Evolutionary conservation across 2,797 vertebrate species (phyloP).

Genomic region (Zalophus californianus): DNA sequence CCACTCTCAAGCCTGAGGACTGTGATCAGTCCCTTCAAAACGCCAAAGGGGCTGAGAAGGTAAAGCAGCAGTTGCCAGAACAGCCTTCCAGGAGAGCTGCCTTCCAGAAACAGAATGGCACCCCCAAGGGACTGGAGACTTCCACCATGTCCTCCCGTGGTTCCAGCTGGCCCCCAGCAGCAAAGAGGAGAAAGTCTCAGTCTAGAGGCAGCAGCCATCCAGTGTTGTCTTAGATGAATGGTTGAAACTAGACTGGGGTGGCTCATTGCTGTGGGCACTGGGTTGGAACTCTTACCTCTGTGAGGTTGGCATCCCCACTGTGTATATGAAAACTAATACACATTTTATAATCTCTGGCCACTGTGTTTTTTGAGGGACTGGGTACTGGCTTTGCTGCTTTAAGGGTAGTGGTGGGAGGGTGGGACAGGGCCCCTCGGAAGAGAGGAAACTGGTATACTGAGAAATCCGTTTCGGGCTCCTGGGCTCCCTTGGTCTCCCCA

Average conservation of each 20-base stretch:
- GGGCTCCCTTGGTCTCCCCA: not conserved
- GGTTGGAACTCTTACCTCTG: not conserved
- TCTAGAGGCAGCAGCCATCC: not conserved
- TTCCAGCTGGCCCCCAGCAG: conserved; percentile 55
- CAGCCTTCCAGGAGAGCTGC: conserved; percentile 61
- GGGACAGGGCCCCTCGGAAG: not conserved
- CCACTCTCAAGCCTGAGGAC: conserved; percentile 25
- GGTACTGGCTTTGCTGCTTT: not conserved
- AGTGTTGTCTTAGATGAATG: not conserved
- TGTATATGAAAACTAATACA: conserved; percentile 69
- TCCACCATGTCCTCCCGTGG: not conserved
- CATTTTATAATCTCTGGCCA: not conserved
- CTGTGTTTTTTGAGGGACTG: conserved; percentile 40
- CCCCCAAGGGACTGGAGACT: conserved; percentile 34
- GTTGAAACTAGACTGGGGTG: not conserved
- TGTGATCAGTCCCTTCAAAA: fast-evolving
- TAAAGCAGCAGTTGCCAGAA: conserved; percentile 26
- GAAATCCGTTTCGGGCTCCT: not conserved
- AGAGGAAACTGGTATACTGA: not conserved
- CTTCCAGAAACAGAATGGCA: conserved; percentile 73
- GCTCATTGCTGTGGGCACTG: not conserved
- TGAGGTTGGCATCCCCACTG: not conserved
- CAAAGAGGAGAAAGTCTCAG: conserved; percentile 80
- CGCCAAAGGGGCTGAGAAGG: conserved; percentile 12
- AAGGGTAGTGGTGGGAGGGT: not conserved